A percentile compares a stretch with the other conserved stretches of the same genome.
Evolutionary conservation across 1,140 invertebrate species (phyloP).

Genomic region (Bombus waltoni): DNA sequence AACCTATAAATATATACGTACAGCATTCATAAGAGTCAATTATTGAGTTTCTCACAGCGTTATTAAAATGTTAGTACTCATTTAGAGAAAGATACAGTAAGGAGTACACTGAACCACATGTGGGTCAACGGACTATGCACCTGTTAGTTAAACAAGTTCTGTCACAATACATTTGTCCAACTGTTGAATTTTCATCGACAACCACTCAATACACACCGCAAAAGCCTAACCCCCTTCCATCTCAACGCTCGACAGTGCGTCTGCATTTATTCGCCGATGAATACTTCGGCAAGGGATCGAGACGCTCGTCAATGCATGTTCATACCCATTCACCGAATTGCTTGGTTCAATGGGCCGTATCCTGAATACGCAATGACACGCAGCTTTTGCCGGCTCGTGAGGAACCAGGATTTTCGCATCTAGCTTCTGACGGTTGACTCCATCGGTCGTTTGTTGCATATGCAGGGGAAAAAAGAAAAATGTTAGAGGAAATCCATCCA

Average conservation of each 20-base stretch:
- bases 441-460: conserved; percentile 13
- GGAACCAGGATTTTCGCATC: conserved; percentile 34
- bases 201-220: not conserved
- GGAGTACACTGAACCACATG: not conserved
- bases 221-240: not conserved
- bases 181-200: not conserved
- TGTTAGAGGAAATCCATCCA: conserved; percentile 48
- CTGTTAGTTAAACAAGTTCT: not conserved
- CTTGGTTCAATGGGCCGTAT: conserved; percentile 74
- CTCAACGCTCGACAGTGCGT: not conserved
- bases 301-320: conserved; percentile 51
- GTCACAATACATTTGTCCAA: not conserved
- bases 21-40: too few species aligned
- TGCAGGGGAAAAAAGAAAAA: conserved; percentile 26
- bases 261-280: not conserved
- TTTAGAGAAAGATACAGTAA: not conserved
- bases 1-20: too few species aligned
- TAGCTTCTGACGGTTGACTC: not conserved
- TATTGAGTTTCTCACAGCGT: too few species aligned
- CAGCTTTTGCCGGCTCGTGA: conserved; percentile 47
- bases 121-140: not conserved
- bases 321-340: conserved; percentile 79
- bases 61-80: too few species aligned
- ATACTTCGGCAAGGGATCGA: conserved; percentile 36
- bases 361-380: conserved; percentile 78